Percentiles rank a stretch among this genome's conserved stretches.
These are phyloP conservation scores for Neoscelio sp. DNA, from an alignment of 2,888 invertebrate genomes.

Conservation along the genomic window DNA sequence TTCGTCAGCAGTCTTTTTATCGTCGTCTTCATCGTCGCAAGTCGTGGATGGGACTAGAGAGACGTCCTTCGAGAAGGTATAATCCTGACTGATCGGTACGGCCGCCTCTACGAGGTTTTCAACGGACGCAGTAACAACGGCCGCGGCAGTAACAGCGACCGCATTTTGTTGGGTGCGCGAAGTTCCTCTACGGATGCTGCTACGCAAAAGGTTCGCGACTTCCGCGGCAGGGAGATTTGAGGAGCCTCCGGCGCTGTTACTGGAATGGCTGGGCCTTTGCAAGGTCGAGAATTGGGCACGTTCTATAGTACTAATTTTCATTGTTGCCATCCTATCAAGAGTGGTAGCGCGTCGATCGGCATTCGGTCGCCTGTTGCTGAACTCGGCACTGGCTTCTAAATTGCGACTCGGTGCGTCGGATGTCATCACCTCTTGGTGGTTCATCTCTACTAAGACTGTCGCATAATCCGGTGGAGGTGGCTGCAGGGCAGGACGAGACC, in stretches of 20 bases:
- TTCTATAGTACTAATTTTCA: slow-evolving; percentile 73
- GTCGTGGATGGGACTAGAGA: slow-evolving; percentile 75
- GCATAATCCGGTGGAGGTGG: slow-evolving; percentile 87
- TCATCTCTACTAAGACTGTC: slow-evolving; percentile 86
- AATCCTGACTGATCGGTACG: slow-evolving; percentile 81
- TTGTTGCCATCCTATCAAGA: slow-evolving; percentile 74
- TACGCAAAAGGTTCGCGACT: slow-evolving; percentile 85
- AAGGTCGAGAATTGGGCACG: slow-evolving; percentile 55
- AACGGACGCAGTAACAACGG: slow-evolving; percentile 77
- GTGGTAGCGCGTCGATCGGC: slow-evolving; percentile 74
- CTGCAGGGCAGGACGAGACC: slow-evolving; percentile 79
- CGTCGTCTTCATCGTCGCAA: slow-evolving; percentile 70
- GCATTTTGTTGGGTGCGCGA: slow-evolving; percentile 78
- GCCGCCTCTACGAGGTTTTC: slow-evolving; percentile 82
- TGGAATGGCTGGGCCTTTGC: background rate
- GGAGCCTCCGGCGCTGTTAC: slow-evolving; percentile 55
- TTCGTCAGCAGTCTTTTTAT: slow-evolving; percentile 81
- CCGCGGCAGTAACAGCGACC: slow-evolving; percentile 69
- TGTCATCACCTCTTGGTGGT: slow-evolving; percentile 77
- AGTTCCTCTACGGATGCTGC: slow-evolving; percentile 85
- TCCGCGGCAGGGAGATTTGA: slow-evolving; percentile 85
- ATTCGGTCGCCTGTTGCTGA: slow-evolving; percentile 49
- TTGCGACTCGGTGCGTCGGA: slow-evolving; percentile 71
- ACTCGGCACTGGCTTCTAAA: slow-evolving; percentile 70
- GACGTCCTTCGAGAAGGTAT: slow-evolving; percentile 75